Evolutionary conservation across 2,797 vertebrate species (phyloP).

Genomic region (Falco rusticolus): DNA sequence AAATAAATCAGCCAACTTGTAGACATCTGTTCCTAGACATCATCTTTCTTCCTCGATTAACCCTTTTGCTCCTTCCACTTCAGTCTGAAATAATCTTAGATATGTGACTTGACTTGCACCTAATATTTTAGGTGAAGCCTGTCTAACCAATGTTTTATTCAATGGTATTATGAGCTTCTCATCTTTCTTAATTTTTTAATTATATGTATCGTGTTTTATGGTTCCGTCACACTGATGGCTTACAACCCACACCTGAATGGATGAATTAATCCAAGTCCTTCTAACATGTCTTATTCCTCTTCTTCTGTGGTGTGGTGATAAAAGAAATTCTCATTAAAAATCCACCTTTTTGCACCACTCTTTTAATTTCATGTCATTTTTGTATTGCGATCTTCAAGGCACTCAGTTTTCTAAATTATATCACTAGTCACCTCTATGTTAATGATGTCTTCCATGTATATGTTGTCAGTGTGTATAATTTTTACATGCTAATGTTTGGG

Average conservation of each 20-base stretch:
- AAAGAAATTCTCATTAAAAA: neutral
- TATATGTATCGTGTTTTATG: neutral
- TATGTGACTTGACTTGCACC: neutral
- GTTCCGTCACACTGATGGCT: neutral
- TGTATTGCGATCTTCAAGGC: neutral
- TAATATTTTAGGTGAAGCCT: neutral
- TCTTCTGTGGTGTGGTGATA: neutral
- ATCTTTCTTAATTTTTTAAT: neutral
- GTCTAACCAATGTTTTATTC: neutral
- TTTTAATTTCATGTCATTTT: neutral
- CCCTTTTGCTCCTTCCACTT: neutral
- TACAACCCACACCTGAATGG: neutral
- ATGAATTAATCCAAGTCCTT: neutral
- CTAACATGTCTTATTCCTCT: neutral
- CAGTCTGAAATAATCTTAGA: neutral
- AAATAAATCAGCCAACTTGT: neutral
- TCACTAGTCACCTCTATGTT: accelerated
- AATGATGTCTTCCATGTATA: neutral
- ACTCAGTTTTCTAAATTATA: neutral
- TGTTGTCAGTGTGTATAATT: neutral
- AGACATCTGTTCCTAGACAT: neutral
- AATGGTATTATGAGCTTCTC: neutral
- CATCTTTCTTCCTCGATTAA: neutral
- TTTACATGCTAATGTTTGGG: neutral
- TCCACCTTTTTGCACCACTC: neutral